Evolutionary conservation across 2,888 invertebrate species (phyloP), one percentile per base, ranked within the genome.

Genomic region (Tipula confusa): DNA sequence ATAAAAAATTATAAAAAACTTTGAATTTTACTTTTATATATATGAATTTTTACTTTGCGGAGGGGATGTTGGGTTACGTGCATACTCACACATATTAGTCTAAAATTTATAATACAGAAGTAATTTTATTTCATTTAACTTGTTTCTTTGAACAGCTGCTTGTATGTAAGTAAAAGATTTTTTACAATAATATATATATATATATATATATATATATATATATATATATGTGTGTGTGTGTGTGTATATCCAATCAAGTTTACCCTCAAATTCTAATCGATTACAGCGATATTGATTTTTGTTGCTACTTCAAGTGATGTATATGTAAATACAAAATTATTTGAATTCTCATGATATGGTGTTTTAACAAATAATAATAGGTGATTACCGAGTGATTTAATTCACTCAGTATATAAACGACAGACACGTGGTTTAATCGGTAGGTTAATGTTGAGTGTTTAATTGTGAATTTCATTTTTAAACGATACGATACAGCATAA

Each of bases 71-170:
- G n/a, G n/a, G n/a, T 18, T 64, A 24, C 24, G 43, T 43, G 43
- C 43, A 43, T n/a, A 15, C 11, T 9, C 43, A n/a, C 1, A 18
- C 48, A 64, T 64, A 64, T 64, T 24, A 24, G 24, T 64, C 24
- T 24, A 64, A 7, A 64, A 64, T 64, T 24, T n/a, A 4, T 33
- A 33, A 36, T 1, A 64, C 64, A 18, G 24, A 48, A n/a, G 9
- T 38, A 15, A 48, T 48, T 18, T 64, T 24, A 64, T 64, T 64
- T 64, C 64, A 24, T 64, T 64, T 64, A 64, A 64, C 64, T 64
- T 64, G 64, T 64, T 64, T 64, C 64, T 64, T 64, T 64, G 24
- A 64, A 64, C 64, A 64, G 64, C 64, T 64, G 64, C 64, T 64
- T 64, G 64, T 64, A 64, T 64, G 64, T 64, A 64, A 64, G 64